Evolutionary conservation across 30 jellyfish, hydroid and myxozoan species (phyloP).

Genomic region (Calvadosia cruxmelitensis): DNA sequence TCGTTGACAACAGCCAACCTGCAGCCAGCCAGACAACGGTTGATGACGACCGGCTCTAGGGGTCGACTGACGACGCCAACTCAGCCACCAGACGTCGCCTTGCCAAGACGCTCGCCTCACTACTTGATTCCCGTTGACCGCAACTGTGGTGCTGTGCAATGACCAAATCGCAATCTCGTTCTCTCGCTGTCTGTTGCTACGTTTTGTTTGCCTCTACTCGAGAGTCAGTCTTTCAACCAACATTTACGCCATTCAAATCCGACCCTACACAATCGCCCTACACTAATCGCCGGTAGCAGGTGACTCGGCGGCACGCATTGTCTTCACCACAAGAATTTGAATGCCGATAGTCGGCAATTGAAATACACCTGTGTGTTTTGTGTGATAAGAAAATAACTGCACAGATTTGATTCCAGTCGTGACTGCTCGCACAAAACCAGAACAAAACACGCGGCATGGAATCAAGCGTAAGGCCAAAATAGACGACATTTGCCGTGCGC

Average conservation of each 20-base stretch:
- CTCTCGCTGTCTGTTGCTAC: background rate
- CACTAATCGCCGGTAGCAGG: conserved; percentile 65
- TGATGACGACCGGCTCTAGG: no score
- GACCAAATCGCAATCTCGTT: no score
- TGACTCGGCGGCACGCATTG: conserved; percentile 48
- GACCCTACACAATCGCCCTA: conserved; percentile 2
- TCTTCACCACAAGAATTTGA: conserved; percentile 65
- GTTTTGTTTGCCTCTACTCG: background rate
- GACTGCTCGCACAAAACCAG: background rate
- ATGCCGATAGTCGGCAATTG: conserved; percentile 37
- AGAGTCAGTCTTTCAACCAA: background rate
- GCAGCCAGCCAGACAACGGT: no score
- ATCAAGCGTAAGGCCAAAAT: background rate
- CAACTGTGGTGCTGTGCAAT: no score
- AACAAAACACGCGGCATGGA: background rate
- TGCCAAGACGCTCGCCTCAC: no score
- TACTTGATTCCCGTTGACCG: no score
- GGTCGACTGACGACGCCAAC: no score
- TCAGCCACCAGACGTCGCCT: no score
- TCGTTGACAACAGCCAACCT: no score
- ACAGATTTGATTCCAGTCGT: background rate
- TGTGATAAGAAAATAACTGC: conserved; percentile 1
- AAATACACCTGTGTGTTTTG: conserved; percentile 63
- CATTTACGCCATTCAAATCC: background rate
- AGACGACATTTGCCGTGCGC: no score